A percentile compares a stretch with the other conserved stretches of the same genome.
These are phyloP conservation scores for Galeopsomyia nigrocyanea DNA, from an alignment of 2,888 invertebrate genomes.

Conservation along the genomic window DNA sequence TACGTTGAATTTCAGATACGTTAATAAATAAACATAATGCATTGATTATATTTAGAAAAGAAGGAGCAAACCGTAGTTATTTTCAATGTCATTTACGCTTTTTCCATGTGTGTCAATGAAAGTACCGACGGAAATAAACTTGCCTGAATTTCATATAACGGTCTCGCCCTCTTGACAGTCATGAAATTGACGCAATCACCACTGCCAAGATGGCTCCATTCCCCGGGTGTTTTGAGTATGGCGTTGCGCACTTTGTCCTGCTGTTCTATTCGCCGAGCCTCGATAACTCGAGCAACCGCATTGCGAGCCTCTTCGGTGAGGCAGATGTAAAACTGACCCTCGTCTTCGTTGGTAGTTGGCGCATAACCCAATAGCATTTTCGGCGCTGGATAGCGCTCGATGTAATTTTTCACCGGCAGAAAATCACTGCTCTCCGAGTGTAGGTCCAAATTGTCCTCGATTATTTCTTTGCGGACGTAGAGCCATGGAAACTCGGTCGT, in stretches of 20 bases:
- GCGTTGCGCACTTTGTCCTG: constrained; percentile 69
- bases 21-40: no score
- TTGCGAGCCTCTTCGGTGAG: constrained; percentile 73
- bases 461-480: constrained; percentile 73
- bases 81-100: no score
- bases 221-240: constrained; percentile 72
- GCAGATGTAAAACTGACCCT: constrained; percentile 80
- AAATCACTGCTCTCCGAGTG: constrained; percentile 72
- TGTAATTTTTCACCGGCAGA: constrained; percentile 65
- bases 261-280: constrained; percentile 54
- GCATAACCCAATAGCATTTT: constrained; percentile 77
- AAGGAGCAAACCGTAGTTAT: no score
- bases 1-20: no score
- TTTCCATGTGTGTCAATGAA: no score
- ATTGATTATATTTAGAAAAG: no score
- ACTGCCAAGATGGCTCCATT: constrained; percentile 78
- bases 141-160: constrained; percentile 79
- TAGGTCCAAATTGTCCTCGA: constrained; percentile 75
- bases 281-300: constrained; percentile 64
- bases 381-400: constrained; percentile 62
- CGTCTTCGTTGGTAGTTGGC: constrained; percentile 74
- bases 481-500: constrained; percentile 84
- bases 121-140: constrained; percentile 55
- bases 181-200: constrained; percentile 75
- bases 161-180: constrained; percentile 71